Base-by-base conservation (phyloP, 2,888 invertebrate species). In the Drosophila subsilvestris region DNA sequence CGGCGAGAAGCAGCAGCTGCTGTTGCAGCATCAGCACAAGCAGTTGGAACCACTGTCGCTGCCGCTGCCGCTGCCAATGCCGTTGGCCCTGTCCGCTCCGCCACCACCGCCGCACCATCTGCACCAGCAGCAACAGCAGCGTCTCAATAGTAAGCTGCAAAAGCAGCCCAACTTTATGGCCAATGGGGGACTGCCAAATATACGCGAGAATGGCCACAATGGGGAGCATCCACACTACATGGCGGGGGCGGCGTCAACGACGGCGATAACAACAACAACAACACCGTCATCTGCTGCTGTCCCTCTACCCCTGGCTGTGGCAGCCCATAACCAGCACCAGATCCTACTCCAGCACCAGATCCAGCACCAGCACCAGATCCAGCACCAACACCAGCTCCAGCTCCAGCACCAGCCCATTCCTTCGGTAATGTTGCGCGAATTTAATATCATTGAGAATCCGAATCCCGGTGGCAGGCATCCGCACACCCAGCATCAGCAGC, bases 361-460 rank as follows among this genome's bases (percentile, higher is more conserved):
- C 74, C 79, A 50, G 50, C 65, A 57, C 67, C 80, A 80, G 70
- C 73, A 56, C 74, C 78, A 76, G 62, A 47, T 50, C 55, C 81
- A 80, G 65, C 55, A 27, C 72, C 80, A 80, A 53, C 53, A 20
- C 58, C 81, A 78, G 60, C 55, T 47, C 68, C 76, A 73, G 60
- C 63, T 62, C 66, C 80, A 76, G 59, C 69, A 75, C 69, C 88
- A 82, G 69, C 53, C 79, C 93, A 93, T 75, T 91, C 92, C 82
- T 92, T 93, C 67, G 94, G 93, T 87, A 94, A 93, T 94, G 79
- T 93, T 91, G 78, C 91, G 91, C 76, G 92, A 92, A 68, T 92
- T 92, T 79, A 92, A 92, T 89, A 92, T 92, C 72, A 92, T 91
- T 83, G 92, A 92, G 80, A 92, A 92, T 87, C 92, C 91, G 75